A percentile compares a stretch with the other conserved stretches of the same genome.
Evolutionary conservation across 2,113 vertebrate genomes (phyloP).

Genomic region (Dunckerocampus dactyliophorus): DNA sequence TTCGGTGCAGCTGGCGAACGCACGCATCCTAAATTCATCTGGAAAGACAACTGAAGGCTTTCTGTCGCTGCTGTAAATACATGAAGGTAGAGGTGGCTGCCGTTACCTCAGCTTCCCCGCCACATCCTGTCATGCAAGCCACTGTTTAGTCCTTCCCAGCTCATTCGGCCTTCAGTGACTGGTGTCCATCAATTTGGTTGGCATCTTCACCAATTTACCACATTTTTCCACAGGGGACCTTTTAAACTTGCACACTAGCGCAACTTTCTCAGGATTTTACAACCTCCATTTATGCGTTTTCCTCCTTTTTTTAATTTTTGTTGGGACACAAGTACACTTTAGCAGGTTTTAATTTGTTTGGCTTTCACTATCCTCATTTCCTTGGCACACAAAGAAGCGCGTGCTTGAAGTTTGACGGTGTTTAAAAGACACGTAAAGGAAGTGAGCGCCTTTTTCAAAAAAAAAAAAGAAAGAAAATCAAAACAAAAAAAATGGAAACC

Average conservation of each 20-base stretch:
- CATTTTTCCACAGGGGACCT: conserved; percentile 24
- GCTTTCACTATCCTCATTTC: conserved; percentile 47
- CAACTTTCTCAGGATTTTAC: conserved; percentile 29
- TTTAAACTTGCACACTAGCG: conserved; percentile 38
- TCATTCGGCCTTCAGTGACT: conserved; percentile 2
- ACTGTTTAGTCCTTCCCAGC: background rate
- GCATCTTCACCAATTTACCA: conserved; percentile 7
- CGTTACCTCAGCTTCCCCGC: conserved; percentile 1
- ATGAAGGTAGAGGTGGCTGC: conserved; percentile 26
- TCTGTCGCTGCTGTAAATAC: conserved; percentile 20
- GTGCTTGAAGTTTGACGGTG: conserved; percentile 11
- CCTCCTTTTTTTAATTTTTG: background rate
- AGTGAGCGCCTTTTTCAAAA: conserved; percentile 7
- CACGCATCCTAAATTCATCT: conserved; percentile 15
- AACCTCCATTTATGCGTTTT: conserved; percentile 36
- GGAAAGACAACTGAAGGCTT: conserved; percentile 19
- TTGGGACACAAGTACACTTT: conserved; percentile 29
- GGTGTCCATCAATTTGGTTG: conserved; percentile 16
- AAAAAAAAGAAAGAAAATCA: conserved; percentile 10
- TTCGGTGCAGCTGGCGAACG: conserved; percentile 39
- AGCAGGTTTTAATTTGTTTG: conserved; percentile 54
- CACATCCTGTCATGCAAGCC: background rate
- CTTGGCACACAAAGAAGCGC: conserved; percentile 40
- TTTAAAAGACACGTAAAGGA: background rate
- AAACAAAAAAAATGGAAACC: conserved; percentile 26